Evolutionary conservation across 2,797 vertebrate genomes (phyloP).

Genomic region (Orestias chungarensis): DNA sequence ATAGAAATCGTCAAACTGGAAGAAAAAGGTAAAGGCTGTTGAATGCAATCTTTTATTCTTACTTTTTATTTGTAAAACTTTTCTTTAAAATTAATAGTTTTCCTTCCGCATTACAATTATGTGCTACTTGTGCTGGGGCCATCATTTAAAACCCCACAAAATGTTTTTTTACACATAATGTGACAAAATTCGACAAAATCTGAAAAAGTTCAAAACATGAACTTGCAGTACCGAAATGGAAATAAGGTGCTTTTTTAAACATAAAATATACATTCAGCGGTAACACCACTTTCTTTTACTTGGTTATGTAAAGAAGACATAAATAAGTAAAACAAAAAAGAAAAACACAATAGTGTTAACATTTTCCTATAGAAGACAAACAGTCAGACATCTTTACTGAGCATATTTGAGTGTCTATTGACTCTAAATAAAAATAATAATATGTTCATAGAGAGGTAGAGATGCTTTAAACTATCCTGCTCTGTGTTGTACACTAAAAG

Average conservation of each 20-base stretch:
- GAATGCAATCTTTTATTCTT: background rate
- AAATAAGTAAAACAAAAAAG: slow-evolving; percentile 13
- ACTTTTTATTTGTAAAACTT: background rate
- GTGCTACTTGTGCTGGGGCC: background rate
- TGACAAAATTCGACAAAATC: background rate
- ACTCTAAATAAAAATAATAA: slow-evolving; percentile 26
- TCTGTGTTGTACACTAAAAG: slow-evolving; percentile 11
- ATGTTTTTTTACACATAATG: background rate
- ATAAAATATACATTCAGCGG: slow-evolving; percentile 9
- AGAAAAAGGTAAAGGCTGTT: background rate
- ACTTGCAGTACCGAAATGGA: background rate
- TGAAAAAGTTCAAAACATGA: background rate
- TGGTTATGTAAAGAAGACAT: slow-evolving; percentile 22
- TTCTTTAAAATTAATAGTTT: background rate
- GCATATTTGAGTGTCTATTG: slow-evolving; percentile 27
- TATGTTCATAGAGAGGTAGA: slow-evolving; percentile 25
- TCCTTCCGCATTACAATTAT: background rate
- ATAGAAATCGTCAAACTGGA: background rate
- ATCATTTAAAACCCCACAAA: background rate
- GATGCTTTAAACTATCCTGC: slow-evolving; percentile 21
- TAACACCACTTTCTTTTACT: slow-evolving; percentile 17
- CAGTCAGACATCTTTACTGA: slow-evolving; percentile 17
- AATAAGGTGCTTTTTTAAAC: slow-evolving; percentile 9
- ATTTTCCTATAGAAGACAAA: slow-evolving; percentile 14
- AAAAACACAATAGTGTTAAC: slow-evolving; percentile 30